These are phyloP conservation scores for Nerophis ophidion DNA, from an alignment of 2,113 vertebrate species.

Conservation along the genomic window DNA sequence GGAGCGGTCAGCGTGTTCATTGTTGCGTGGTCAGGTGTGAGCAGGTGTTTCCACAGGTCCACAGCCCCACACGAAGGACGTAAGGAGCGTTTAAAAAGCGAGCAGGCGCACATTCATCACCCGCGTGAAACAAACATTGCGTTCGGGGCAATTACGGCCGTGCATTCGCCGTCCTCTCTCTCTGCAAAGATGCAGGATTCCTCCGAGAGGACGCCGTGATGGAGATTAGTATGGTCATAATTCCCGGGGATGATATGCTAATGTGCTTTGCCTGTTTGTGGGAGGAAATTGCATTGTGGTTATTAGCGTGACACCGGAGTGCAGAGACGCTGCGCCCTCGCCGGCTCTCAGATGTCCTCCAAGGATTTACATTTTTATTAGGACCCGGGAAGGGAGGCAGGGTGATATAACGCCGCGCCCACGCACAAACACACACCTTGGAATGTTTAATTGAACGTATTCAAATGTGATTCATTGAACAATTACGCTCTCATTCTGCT, in stretches of 20 bases:
- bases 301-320: constrained; percentile 65
- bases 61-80: constrained; percentile 48
- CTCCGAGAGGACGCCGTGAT: constrained; percentile 30
- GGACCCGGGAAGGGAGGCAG: constrained; percentile 27
- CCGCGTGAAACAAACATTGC: constrained; percentile 14
- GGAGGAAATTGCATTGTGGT: constrained; percentile 66
- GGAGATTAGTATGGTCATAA: constrained; percentile 65
- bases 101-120: constrained; percentile 10
- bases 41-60: constrained; percentile 70
- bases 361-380: constrained; percentile 80
- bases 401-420: constrained; percentile 35
- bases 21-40: constrained; percentile 67
- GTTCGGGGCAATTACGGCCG: constrained; percentile 9
- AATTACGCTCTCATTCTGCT: constrained; percentile 67
- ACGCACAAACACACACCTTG: constrained; percentile 25
- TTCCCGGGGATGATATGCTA: constrained; percentile 71
- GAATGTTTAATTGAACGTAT: constrained; percentile 75
- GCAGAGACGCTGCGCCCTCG: constrained; percentile 57
- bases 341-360: constrained; percentile 56
- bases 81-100: constrained; percentile 40
- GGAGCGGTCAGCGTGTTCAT: constrained; percentile 63
- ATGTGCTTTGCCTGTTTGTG: constrained; percentile 67
- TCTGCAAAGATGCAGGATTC: constrained; percentile 14
- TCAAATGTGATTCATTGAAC: constrained; percentile 81
- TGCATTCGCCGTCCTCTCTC: background rate